Percentiles rank a stretch among this genome's conserved stretches.
Conservation (phyloP, 1,140 invertebrate genomes). For the Ceratitis capitata region DNA sequence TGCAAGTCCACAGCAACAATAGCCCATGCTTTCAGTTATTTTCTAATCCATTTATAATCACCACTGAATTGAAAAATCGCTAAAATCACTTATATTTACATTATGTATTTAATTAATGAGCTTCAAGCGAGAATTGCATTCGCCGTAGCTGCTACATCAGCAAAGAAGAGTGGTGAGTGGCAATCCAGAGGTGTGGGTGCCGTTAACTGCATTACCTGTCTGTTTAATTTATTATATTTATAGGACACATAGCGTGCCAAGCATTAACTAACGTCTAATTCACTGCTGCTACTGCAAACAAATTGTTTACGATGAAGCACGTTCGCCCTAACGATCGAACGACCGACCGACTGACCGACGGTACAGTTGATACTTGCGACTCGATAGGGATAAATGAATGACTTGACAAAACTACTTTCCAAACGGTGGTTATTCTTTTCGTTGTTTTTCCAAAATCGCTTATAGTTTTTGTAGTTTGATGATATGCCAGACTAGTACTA, state of each 20-base stretch:
- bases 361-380: too few relatives aligned
- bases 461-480: background rate
- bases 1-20: too few relatives aligned
- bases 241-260: conserved; percentile 15
- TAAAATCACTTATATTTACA: conserved; percentile 33
- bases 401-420: conserved; percentile 4
- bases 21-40: background rate
- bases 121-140: background rate
- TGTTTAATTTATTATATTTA: conserved; percentile 49
- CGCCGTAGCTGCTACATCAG: background rate
- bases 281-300: background rate
- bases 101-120: conserved; percentile 48
- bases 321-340: background rate
- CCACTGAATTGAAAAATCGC: background rate
- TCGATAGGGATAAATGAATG: background rate
- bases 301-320: conserved; percentile 24
- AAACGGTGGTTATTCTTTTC: background rate
- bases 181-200: background rate
- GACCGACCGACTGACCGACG: too few relatives aligned
- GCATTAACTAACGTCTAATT: background rate
- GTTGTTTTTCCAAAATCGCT: background rate
- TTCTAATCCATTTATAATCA: background rate
- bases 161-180: background rate
- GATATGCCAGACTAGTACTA: background rate
- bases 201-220: conserved; percentile 24